phyloP scores from a whole-genome alignment of 2,888 invertebrate genomes.

The Therioaphis trifolii region DNA sequence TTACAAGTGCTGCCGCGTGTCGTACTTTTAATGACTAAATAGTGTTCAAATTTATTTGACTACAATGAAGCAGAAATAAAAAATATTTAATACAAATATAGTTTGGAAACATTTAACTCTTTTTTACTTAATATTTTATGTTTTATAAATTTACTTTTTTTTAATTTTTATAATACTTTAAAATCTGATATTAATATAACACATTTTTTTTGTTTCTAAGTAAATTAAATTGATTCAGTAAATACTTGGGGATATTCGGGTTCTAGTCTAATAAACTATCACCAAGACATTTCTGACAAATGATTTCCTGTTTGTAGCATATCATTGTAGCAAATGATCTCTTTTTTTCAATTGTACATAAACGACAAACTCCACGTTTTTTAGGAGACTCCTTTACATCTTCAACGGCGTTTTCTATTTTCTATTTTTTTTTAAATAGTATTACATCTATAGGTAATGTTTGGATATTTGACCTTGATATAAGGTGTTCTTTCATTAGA shows the following conservation, averaged over 20 bases:
- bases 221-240: conserved; percentile 12
- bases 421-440: neutral
- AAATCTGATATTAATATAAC: no score
- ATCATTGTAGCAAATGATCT: conserved; percentile 36
- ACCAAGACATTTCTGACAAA: conserved; percentile 8
- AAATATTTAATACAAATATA: conserved; percentile 21
- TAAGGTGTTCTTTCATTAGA: conserved; percentile 19
- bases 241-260: neutral
- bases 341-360: conserved; percentile 30
- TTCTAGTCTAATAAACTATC: conserved; percentile 31
- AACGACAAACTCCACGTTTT: conserved; percentile 25
- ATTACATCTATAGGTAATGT: conserved; percentile 20
- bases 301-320: conserved; percentile 18
- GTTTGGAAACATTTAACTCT: neutral
- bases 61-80: neutral
- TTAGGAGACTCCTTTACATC: conserved; percentile 7
- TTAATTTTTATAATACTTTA: no score
- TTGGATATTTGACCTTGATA: neutral
- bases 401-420: conserved; percentile 19
- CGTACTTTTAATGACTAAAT: neutral
- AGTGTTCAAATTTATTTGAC: neutral
- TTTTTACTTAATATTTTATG: conserved; percentile 18
- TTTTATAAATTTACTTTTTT: neutral
- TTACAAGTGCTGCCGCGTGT: neutral
- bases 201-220: neutral